Base-by-base conservation (phyloP, 2,113 vertebrate genomes). In the Climacteris rufus region DNA sequence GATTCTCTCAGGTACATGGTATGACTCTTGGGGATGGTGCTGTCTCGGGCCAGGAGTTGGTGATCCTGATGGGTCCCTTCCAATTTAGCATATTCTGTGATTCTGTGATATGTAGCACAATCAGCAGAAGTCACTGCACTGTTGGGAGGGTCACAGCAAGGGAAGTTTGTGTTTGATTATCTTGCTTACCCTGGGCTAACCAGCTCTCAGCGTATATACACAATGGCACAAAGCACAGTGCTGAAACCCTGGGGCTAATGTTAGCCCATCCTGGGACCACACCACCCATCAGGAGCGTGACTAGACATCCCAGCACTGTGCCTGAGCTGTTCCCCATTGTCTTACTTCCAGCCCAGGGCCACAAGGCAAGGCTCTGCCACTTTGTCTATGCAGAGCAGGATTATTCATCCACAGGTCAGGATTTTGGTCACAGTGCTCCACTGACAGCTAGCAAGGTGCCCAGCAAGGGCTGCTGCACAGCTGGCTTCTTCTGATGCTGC, bases 181-280 rank as follows among this genome's bases (percentile, higher is more conserved):
- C 1, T 56, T 69, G 40, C 17, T 7, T 5, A 13, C 5, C 15
- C 2, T 2, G 2, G 19, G 6, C 31, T 82, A 44, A 27, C 20
- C 68, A 52, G 40, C 56, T 3, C 0, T 59, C 45, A 76, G 37
- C 33, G 10, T 59, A 10, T 17, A 8, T 30, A 19, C 30, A 14
- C 3, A 6, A 1, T 70, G 23, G 30, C 40, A 23, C 2, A 2
- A 74, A 74, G 18, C 25, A 52, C 15, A 7, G 8, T 3, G 3
- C 49, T 0, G 0, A 59, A 63, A 49, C 25, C 11, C 7, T 0
- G 0, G 53, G 24, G 19, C 27, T 68, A 9, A 24, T 12, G 28
- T 47, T 59, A 49, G 8, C 39, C 15, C 2, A 0, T 15, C 27
- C 35, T 59, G 50, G 49, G 56, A 50, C 28, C 39, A 2, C 8